Percentiles rank a stretch among this genome's conserved stretches.
These are phyloP conservation scores for Odontocerum albicorne DNA, from an alignment of 2,888 invertebrate species.

Conservation along the genomic window DNA sequence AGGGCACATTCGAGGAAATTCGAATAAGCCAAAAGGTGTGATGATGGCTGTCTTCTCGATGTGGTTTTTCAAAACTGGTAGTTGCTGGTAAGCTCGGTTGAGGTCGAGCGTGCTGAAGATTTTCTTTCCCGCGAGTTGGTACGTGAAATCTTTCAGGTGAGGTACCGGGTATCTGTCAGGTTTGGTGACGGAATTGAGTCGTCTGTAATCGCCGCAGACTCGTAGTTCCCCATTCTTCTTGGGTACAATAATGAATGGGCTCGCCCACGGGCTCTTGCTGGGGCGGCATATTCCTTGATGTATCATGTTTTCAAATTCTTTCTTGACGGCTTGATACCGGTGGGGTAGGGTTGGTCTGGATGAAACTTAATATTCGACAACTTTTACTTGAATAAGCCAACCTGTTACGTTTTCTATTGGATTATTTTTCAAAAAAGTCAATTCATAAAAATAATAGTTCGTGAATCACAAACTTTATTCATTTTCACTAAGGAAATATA, in stretches of 20 bases:
- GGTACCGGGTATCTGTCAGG: slow-evolving; percentile 42
- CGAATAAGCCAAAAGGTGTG: slow-evolving; percentile 39
- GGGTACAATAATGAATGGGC: slow-evolving; percentile 40
- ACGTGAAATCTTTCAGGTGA: slow-evolving; percentile 39
- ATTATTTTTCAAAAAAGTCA: too few species aligned
- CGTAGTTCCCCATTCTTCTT: slow-evolving; percentile 27
- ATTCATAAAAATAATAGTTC: too few species aligned
- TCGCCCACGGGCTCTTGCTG: slow-evolving; percentile 41
- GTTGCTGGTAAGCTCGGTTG: slow-evolving; percentile 40
- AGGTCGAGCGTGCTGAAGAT: slow-evolving; percentile 40
- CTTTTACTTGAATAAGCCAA: too few species aligned
- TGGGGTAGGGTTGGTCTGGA: slow-evolving; percentile 26
- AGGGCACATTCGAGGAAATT: slow-evolving; percentile 13
- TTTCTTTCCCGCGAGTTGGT: slow-evolving; percentile 34
- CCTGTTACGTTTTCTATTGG: too few species aligned
- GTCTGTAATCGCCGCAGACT: slow-evolving; percentile 42
- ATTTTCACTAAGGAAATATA: too few species aligned
- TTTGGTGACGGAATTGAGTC: slow-evolving; percentile 40
- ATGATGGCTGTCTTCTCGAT: slow-evolving; percentile 41
- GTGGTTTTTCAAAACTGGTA: slow-evolving; percentile 33
- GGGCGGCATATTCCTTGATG: slow-evolving; percentile 41
- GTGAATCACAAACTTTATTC: too few species aligned
- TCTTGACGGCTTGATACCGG: slow-evolving; percentile 15
- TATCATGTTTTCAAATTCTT: slow-evolving; percentile 37
- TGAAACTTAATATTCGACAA: too few species aligned